Conservation (phyloP, 2,113 vertebrate species). For the Bucco capensis region DNA sequence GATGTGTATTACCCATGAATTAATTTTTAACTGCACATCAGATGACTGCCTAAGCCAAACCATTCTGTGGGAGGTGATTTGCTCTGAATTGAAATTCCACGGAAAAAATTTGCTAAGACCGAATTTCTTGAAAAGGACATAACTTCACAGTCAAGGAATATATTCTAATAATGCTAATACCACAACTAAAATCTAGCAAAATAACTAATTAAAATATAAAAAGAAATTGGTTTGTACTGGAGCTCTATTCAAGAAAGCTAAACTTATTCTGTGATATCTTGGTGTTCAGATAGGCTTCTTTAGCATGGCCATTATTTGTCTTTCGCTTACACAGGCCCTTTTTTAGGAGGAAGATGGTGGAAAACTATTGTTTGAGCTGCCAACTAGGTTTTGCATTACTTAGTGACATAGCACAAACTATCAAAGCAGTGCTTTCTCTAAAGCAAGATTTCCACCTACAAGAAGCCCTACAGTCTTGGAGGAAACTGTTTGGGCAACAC, state of each 20-base stretch:
- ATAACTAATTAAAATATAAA: not conserved
- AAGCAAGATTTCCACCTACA: not conserved
- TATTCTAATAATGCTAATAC: not conserved
- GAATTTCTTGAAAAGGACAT: not conserved
- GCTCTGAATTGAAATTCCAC: not conserved
- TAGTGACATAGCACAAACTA: not conserved
- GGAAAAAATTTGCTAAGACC: not conserved
- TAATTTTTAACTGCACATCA: not conserved
- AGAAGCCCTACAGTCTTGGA: not conserved
- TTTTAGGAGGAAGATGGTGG: not conserved
- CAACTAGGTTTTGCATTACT: not conserved
- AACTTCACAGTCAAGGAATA: not conserved
- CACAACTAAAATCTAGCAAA: not conserved
- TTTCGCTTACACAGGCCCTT: not conserved
- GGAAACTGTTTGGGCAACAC: not conserved
- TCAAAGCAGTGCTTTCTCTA: not conserved
- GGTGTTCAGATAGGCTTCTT: not conserved
- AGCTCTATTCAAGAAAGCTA: accelerated
- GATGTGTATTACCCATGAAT: not conserved
- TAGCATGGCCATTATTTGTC: not conserved
- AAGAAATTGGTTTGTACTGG: not conserved
- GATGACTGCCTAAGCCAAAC: not conserved
- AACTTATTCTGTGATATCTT: not conserved
- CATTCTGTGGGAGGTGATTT: not conserved
- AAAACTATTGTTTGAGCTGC: not conserved